A percentile compares a stretch with the other conserved stretches of the same genome.
phyloP scores from a whole-genome alignment of 2,113 vertebrate species.

The Proteles cristata region DNA sequence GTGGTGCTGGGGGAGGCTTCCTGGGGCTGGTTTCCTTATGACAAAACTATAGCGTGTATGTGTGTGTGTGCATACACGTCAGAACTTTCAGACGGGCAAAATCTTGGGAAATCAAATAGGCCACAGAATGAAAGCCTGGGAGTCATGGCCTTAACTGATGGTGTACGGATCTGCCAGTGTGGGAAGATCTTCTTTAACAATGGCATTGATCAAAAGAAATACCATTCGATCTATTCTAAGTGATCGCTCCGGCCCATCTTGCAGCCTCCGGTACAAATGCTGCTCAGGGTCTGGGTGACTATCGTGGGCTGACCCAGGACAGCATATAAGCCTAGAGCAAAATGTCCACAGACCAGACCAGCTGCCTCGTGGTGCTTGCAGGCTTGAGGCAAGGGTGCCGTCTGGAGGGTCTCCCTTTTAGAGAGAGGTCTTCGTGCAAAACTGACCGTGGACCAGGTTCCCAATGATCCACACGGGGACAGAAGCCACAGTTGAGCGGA shows the following conservation, averaged over 20 bases:
- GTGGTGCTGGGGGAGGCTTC: background rate
- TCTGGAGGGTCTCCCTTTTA: constrained; percentile 58
- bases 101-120: background rate
- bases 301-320: background rate
- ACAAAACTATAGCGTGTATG: no score
- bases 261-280: background rate
- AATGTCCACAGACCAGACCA: background rate
- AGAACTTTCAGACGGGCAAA: background rate
- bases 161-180: background rate
- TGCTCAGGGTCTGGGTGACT: background rate
- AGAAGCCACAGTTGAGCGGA: background rate
- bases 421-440: background rate
- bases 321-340: background rate
- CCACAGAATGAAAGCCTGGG: background rate
- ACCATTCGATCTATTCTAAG: background rate
- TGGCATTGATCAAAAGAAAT: background rate
- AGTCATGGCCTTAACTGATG: background rate
- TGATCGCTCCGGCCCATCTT: background rate
- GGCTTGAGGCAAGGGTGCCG: constrained; percentile 65
- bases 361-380: background rate
- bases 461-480: background rate
- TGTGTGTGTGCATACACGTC: background rate
- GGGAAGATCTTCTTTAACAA: background rate
- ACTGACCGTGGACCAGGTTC: background rate
- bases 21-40: background rate